Evolutionary conservation across 2,888 invertebrate genomes (phyloP).

Genomic region (Teleogryllus oceanicus): DNA sequence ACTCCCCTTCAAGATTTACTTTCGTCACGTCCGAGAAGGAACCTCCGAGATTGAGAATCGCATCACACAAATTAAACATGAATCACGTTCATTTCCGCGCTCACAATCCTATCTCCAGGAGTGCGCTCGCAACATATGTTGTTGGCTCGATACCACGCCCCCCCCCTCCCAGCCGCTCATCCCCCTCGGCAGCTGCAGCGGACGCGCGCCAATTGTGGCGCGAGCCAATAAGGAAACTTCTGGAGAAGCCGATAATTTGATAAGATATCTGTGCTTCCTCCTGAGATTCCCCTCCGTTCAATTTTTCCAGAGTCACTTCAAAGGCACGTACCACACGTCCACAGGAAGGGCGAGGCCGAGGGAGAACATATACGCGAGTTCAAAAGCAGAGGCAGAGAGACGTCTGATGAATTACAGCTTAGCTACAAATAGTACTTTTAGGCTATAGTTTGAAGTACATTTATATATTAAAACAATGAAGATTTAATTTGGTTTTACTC

Average conservation of each 20-base stretch:
- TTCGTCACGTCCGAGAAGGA: not conserved
- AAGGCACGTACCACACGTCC: too few relatives aligned
- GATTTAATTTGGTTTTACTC: too few relatives aligned
- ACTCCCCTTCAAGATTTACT: conserved; percentile 3
- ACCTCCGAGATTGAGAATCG: not conserved
- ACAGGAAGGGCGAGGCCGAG: too few relatives aligned
- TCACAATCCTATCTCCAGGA: not conserved
- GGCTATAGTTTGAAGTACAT: too few relatives aligned
- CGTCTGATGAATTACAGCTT: too few relatives aligned
- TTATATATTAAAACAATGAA: too few relatives aligned
- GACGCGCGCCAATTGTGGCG: not conserved
- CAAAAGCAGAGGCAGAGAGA: too few relatives aligned
- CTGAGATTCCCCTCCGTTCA: not conserved
- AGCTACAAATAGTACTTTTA: too few relatives aligned
- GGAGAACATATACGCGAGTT: too few relatives aligned
- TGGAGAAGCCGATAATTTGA: not conserved
- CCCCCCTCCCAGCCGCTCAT: too few relatives aligned
- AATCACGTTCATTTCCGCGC: not conserved
- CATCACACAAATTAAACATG: conserved; percentile 9
- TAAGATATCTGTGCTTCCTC: conserved; percentile 6
- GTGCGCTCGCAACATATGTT: conserved; percentile 7
- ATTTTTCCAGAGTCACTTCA: not conserved
- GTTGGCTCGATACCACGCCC: not conserved
- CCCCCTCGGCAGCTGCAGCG: not conserved
- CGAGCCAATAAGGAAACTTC: conserved; percentile 4